These are phyloP conservation scores for Gadus chalcogrammus DNA, from an alignment of 2,113 vertebrate species.

Conservation along the genomic window DNA sequence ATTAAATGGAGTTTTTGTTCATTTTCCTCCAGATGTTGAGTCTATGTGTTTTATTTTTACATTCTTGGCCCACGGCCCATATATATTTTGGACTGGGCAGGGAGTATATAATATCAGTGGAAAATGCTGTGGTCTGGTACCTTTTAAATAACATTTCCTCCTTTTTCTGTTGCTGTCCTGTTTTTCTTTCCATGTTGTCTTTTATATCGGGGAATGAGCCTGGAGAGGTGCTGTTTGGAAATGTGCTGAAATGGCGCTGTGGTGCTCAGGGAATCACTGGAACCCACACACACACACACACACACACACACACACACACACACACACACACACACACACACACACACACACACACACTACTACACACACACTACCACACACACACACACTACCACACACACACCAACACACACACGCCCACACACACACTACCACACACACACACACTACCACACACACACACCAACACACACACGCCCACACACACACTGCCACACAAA, in stretches of 20 bases:
- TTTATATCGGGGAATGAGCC: conserved; percentile 86
- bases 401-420: too few species aligned
- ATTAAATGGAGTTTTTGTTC: conserved; percentile 99
- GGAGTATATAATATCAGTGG: conserved; percentile 99
- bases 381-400: too few species aligned
- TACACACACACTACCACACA: too few species aligned
- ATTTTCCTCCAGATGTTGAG: conserved; percentile 98
- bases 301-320: conserved; percentile 23
- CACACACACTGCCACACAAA: too few species aligned
- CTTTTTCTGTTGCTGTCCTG: conserved; percentile 98
- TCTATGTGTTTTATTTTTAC: conserved; percentile 90
- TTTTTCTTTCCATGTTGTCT: conserved; percentile 99
- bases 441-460: too few species aligned
- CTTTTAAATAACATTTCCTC: conserved; percentile 99
- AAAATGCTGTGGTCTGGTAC: conserved; percentile 99
- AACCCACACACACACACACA: conserved; percentile 38
- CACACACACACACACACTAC: neutral
- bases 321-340: conserved; percentile 31
- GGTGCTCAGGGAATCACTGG: conserved; percentile 61
- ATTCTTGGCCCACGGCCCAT: conserved; percentile 94
- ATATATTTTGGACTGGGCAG: conserved; percentile 99
- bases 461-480: too few species aligned
- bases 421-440: too few species aligned
- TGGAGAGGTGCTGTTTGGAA: conserved; percentile 75
- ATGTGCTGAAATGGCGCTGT: conserved; percentile 71